These are phyloP conservation scores for Tribolium freemani DNA, from an alignment of 2,888 invertebrate genomes.

Conservation along the genomic window DNA sequence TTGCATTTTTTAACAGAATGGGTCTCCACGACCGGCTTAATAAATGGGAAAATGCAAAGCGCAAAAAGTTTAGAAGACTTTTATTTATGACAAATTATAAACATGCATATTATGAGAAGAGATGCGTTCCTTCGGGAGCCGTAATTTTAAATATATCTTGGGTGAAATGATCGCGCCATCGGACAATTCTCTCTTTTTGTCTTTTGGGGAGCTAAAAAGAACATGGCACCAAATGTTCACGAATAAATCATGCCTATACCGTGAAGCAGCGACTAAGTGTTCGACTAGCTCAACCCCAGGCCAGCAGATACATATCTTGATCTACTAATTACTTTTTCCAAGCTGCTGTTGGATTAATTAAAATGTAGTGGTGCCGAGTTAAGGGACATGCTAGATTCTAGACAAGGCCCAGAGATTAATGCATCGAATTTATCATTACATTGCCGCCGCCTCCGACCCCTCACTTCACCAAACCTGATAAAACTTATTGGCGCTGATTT, in stretches of 20 bases:
- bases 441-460: slow-evolving; percentile 26
- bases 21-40: slow-evolving; percentile 30
- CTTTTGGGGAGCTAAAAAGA: slow-evolving; percentile 56
- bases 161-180: slow-evolving; percentile 51
- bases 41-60: slow-evolving; percentile 43
- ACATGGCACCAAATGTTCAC: slow-evolving; percentile 57
- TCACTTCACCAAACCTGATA: slow-evolving; percentile 39
- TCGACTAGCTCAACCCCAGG: slow-evolving; percentile 39
- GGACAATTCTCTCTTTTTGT: slow-evolving; percentile 57
- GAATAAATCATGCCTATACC: slow-evolving; percentile 57
- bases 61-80: slow-evolving; percentile 41
- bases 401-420: slow-evolving; percentile 56
- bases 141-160: slow-evolving; percentile 50
- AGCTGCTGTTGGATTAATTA: slow-evolving; percentile 61
- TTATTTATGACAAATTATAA: slow-evolving; percentile 53
- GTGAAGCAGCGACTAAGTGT: slow-evolving; percentile 43
- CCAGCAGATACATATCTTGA: slow-evolving; percentile 57
- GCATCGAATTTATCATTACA: slow-evolving; percentile 47
- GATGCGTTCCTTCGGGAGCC: slow-evolving; percentile 45
- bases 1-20: slow-evolving; percentile 6
- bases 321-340: slow-evolving; percentile 63
- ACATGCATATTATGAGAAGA: slow-evolving; percentile 48
- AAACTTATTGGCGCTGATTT: slow-evolving; percentile 45
- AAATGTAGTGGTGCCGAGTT: slow-evolving; percentile 59
- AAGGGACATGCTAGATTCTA: slow-evolving; percentile 53